Base-by-base conservation (phyloP, 1,140 invertebrate genomes). In the Stegodyphus dumicola region DNA sequence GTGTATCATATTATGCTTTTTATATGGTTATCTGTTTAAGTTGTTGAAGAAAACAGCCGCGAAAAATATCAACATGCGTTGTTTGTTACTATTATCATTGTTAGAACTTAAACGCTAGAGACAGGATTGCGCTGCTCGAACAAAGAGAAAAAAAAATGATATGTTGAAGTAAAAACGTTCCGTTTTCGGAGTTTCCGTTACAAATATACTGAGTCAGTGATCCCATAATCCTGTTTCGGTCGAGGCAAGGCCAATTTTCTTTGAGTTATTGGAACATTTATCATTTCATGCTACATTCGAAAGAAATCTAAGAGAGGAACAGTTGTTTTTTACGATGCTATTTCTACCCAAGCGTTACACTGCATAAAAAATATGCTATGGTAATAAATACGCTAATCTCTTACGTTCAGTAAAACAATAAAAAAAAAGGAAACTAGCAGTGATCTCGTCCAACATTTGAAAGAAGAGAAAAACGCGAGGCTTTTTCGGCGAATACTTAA, bases 321-420 rank as follows among this genome's bases (percentile, higher is more conserved):
- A 64, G 81, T 77, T 85, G 81, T 85, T 74, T 77, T n/a, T 85
- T 85, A 85, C 81, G 73, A 70, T 75, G 74, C 56, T 85, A 48
- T 48, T 75, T 66, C 64, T 65, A 51, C 71, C 54, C 64, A 85
- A 33, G 52, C 51, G 48, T 64, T 51, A 60, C 15, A 76, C 17
- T 67, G 60, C 69, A 85, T 76, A 85, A 85, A 85, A 85, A 85
- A 85, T 77, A 85, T 76, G 80, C 74, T 77, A 70, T 74, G 53
- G 81, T 85, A 85, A 85, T 85, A 85, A 85, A 85, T 85, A 85
- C 81, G 81, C 81, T 85, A 85, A 85, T 85, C 81, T 85, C 81
- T 69, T 60, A 73, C 81, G 65, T 85, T 85, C 81, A 85, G 81
- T 18, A 73, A 85, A 85, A 85, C 81, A 85, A 85, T 85, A 85